Evolutionary conservation across 2,113 vertebrate genomes (phyloP), one percentile per base, ranked within the genome.

Genomic region (Sebastes fasciatus): DNA sequence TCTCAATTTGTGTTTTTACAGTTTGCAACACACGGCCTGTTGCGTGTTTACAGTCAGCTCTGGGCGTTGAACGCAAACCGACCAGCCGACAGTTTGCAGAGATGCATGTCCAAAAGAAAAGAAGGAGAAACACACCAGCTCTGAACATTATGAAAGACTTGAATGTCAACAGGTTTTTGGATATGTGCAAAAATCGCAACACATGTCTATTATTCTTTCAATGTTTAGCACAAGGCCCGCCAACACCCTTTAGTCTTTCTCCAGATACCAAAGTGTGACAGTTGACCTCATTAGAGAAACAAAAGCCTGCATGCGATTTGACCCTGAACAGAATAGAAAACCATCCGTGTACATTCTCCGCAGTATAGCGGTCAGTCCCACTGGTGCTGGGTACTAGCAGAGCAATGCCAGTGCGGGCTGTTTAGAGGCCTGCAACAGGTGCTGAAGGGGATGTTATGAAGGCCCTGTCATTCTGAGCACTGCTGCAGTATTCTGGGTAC

Each of bases 351-450:
- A 49, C 81, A 83, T 92, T 87, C 84, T 82, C 45, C 23, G 26
- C 72, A 54, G 63, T 65, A 77, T 76, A 83, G 79, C 70, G 34
- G 57, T 69, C 77, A 26, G 70, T 72, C 81, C 57, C 64, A 4
- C 40, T 74, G 54, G 34, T 80, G 63, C 58, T n/a, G 76, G 61
- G 57, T 70, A 85, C 80, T 45, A 34, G 57, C 69, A 57, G 55
- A 64, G 67, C 71, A 64, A 88, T 80, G 82, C 49, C 75, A 58
- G 68, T 21, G 14, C 57, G 5, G 67, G 19, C 74, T 88, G 88
- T 81, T 89, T 58, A 74, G 74, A 87, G 55, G 55, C 82, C 73
- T 85, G 71, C 64, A 79, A 85, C 94, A 93, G 89, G 90, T 93
- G 91, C 79, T 71, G 68, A 68, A 81, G 76, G 79, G 82, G 82